These are phyloP conservation scores for Cecropterus lyciades DNA, from an alignment of 1,140 invertebrate genomes.

Conservation along the genomic window DNA sequence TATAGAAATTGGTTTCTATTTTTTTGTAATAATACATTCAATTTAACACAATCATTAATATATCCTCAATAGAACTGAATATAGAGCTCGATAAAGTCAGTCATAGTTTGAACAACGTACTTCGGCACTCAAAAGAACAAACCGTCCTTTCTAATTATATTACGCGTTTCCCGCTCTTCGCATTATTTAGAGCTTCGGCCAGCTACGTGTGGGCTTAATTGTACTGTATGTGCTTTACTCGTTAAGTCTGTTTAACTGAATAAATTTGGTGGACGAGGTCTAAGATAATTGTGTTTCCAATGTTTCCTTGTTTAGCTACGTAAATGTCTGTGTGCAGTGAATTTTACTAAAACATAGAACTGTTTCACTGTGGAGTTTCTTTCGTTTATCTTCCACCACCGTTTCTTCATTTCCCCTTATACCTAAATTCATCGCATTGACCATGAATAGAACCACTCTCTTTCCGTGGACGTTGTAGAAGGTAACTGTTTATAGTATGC, in stretches of 20 bases:
- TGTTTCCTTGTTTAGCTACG: slow-evolving; percentile 1
- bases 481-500: too few relatives aligned
- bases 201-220: slow-evolving; percentile 14
- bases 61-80: too few relatives aligned
- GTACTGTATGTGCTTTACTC: slow-evolving; percentile 21
- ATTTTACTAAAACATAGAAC: background rate
- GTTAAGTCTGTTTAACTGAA: slow-evolving; percentile 26
- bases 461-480: too few relatives aligned
- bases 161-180: slow-evolving; percentile 25
- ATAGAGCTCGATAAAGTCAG: too few relatives aligned
- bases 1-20: too few relatives aligned
- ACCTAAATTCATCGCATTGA: too few relatives aligned
- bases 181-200: slow-evolving; percentile 27
- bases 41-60: too few relatives aligned
- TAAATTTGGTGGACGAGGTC: slow-evolving; percentile 22
- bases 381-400: too few relatives aligned
- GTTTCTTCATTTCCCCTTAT: too few relatives aligned
- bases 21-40: too few relatives aligned
- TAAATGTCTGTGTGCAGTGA: background rate
- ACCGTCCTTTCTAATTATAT: slow-evolving; percentile 17
- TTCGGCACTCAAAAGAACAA: slow-evolving; percentile 4
- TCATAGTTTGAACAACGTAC: background rate
- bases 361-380: too few relatives aligned
- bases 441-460: too few relatives aligned
- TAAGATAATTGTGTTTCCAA: slow-evolving; percentile 23